These are phyloP conservation scores for Hormaphis cornu DNA, from an alignment of 1,140 invertebrate genomes.

Conservation along the genomic window DNA sequence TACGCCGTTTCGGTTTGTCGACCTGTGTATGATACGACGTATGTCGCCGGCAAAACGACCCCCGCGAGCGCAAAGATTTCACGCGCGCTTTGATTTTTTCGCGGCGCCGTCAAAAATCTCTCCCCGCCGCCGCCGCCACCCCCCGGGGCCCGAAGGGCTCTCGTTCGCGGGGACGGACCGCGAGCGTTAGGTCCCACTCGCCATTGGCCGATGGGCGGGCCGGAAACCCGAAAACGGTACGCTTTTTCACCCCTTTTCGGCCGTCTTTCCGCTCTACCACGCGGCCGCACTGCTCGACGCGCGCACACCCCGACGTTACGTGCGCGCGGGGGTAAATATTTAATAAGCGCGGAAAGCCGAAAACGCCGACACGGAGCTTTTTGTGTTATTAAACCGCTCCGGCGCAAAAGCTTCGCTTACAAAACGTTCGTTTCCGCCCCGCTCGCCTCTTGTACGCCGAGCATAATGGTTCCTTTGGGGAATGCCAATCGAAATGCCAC, in stretches of 20 bases:
- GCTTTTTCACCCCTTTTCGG: constrained; percentile 21
- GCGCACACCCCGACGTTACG: neutral
- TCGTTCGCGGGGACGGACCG: too few relatives aligned
- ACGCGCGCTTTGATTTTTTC: constrained; percentile 1
- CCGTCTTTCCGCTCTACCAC: neutral
- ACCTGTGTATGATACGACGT: too few relatives aligned
- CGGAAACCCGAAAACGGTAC: constrained; percentile 31
- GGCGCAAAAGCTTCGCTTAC: constrained; percentile 28
- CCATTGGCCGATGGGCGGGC: constrained; percentile 30
- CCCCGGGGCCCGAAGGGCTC: too few relatives aligned
- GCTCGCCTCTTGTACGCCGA: neutral
- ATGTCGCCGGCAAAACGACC: neutral
- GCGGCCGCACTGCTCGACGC: neutral
- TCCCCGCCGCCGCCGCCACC: neutral
- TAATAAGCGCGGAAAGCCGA: constrained; percentile 31
- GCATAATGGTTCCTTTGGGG: constrained; percentile 26
- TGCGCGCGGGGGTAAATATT: constrained; percentile 17
- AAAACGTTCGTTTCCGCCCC: constrained; percentile 24
- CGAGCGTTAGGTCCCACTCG: constrained; percentile 10
- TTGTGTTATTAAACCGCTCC: constrained; percentile 32
- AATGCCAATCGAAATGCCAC: constrained; percentile 25
- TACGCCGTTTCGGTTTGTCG: too few relatives aligned
- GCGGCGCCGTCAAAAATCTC: neutral
- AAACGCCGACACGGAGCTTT: constrained; percentile 28
- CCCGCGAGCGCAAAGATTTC: neutral